Evolutionary conservation across 2,113 vertebrate species (phyloP), one percentile per base, ranked within the genome.

Genomic region (Carlito syrichta): DNA sequence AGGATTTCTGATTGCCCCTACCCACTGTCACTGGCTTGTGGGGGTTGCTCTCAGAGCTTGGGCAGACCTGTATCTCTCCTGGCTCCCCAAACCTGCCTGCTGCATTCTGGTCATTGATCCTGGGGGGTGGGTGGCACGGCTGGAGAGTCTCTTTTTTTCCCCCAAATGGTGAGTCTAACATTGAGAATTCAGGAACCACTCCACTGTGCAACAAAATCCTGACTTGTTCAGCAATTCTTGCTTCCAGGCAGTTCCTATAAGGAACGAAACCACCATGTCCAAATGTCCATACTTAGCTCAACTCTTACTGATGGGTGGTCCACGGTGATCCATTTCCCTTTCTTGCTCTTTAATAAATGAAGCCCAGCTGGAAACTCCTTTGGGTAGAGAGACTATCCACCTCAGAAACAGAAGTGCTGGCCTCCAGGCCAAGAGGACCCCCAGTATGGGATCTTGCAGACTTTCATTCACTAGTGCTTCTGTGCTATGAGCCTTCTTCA

Each of bases 391-490:
- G 11, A 23, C 27, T 7, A 5, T 68, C 20, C 23, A 19, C 27
- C n/a, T 69, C 56, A 62, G 50, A 89, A 45, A 32, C 25, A 4
- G 54, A 77, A 45, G 19, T 19, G 77, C 22, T 22, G 11, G 30
- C 12, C 69, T 71, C 25, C 19, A 19, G 74, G 8, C 20, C 40
- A n/a, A 58, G 17, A 74, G 27, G 14, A 50, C 22, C 12, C 20
- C n/a, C 22, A 25, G 0, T 3, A 1, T 20, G 8, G 20, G 38
- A 23, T 22, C 54, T 50, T 8, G 2, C 56, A 48, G 50, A 17
- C 17, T 48, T 2, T 32, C 32, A 6, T 12, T 23, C 25, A 4
- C 25, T 16, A 3, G 3, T 22, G 12, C 35, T 0, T 16, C 84
- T 73, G 73, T n/a, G 73, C 66, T 20, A 19, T 1, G 1, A 40